Evolutionary conservation across 2,113 vertebrate genomes (phyloP), one percentile per base, ranked within the genome.

Genomic region (Apeltes quadracus): DNA sequence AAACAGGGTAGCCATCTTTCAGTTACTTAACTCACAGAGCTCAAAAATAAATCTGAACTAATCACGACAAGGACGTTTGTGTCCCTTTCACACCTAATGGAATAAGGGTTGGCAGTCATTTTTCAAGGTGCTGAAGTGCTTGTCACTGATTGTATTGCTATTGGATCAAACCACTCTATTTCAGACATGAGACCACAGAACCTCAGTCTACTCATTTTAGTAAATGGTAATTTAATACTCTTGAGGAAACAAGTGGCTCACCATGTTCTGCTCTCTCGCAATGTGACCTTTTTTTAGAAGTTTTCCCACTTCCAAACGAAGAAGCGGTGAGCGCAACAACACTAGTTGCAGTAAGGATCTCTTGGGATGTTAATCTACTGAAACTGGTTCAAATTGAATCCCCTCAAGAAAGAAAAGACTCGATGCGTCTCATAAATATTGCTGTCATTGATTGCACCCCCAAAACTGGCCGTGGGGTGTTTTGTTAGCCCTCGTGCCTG

Each of bases 381-480:
- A 75, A 82, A 80, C 65, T 61, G 74, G 61, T 65, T 53, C 72
- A 51, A 72, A 66, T 87, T 81, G 34, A 78, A 82, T 86, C 76
- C 72, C 7, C 84, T 71, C 38, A 39, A 55, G 50, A 61, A 58
- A 75, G 63, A 22, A 79, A 34, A 34, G 32, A 7, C 32, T 34
- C 7, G 32, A 34, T 7, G 32, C 32, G 32, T 34, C 32, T 7
- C 32, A 34, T 34, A 7, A 34, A 34, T 34, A 34, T 34, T 5
- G 32, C 32, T 34, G 32, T 6, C 7, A 34, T 34, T 34, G 32
- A 34, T 34, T 6, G 32, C 32, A 7, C 4, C 32, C 32, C 32
- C 32, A 34, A 34, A 89, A 87, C 63, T 34, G 85, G 67, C 82
- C n/a, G 16, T 88, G 85, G 84, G 76, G 79, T 78, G 51, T 69